Percentiles rank a stretch among this genome's conserved stretches.
phyloP scores from a whole-genome alignment of 2,797 vertebrate genomes.

The Mus spretus region DNA sequence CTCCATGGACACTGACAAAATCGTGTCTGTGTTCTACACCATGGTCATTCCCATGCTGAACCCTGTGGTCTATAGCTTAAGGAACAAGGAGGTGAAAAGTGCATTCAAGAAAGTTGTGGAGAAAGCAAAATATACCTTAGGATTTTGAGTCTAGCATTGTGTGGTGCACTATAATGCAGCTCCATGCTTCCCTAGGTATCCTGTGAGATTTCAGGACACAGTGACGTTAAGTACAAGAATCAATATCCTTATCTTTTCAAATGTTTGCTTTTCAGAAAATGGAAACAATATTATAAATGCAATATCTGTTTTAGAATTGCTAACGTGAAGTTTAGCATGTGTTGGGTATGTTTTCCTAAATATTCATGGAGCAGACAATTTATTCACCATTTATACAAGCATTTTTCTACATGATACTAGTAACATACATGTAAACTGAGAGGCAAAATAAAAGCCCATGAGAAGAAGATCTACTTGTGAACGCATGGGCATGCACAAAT shows the following conservation, averaged over 20 bases:
- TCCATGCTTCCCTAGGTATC: not conserved
- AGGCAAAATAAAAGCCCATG: not conserved
- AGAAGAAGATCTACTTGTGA: not conserved
- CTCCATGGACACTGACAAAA: slow-evolving; percentile 42
- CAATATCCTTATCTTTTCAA: not conserved
- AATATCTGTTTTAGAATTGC: not conserved
- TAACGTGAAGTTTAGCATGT: not conserved
- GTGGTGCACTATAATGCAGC: not conserved
- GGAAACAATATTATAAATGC: not conserved
- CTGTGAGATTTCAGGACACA: not conserved
- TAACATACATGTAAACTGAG: not conserved
- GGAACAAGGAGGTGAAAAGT: slow-evolving; percentile 14
- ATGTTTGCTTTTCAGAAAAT: not conserved
- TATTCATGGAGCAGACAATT: too few species aligned
- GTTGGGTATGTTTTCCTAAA: not conserved
- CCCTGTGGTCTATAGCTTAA: slow-evolving; percentile 44
- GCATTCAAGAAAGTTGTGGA: not conserved
- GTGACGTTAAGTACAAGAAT: not conserved
- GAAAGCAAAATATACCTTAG: not conserved
- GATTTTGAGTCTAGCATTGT: not conserved
- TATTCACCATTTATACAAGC: not conserved
- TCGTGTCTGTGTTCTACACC: slow-evolving; percentile 46
- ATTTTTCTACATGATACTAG: not conserved
- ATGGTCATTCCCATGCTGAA: slow-evolving; percentile 58
- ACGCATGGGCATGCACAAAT: not conserved